Conservation (phyloP, 1,140 invertebrate genomes). For the Lanistes nyassanus region DNA sequence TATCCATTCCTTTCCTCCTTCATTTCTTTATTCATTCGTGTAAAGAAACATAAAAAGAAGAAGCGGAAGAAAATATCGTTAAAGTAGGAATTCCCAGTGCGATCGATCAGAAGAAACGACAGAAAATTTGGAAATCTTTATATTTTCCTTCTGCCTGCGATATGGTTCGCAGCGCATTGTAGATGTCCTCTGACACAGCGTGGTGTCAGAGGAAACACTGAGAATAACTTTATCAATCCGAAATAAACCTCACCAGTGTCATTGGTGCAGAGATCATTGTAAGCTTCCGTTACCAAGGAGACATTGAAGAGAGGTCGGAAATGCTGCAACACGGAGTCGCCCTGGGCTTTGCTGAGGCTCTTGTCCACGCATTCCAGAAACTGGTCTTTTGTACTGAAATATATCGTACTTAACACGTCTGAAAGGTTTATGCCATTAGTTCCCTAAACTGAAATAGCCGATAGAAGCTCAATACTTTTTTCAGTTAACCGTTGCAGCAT, state of each 20-base stretch:
- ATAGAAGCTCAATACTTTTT: neutral
- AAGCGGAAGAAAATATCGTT: too few species aligned
- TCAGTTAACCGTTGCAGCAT: neutral
- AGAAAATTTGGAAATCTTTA: too few species aligned
- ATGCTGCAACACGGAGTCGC: constrained; percentile 10
- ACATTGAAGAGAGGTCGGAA: constrained; percentile 29
- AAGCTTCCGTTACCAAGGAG: constrained; percentile 23
- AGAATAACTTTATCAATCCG: too few species aligned
- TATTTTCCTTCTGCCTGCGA: too few species aligned
- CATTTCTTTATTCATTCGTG: too few species aligned
- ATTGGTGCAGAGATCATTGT: constrained; percentile 28
- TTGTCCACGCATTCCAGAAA: constrained; percentile 29
- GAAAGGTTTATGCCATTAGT: neutral
- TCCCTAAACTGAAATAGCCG: neutral
- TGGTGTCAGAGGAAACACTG: too few species aligned
- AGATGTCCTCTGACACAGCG: too few species aligned
- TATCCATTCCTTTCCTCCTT: too few species aligned
- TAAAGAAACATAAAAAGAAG: too few species aligned
- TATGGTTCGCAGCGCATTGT: too few species aligned
- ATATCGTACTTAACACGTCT: neutral
- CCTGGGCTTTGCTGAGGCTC: constrained; percentile 17
- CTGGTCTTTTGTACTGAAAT: constrained; percentile 21
- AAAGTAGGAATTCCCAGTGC: too few species aligned
- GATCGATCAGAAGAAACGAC: too few species aligned
- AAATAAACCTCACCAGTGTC: constrained; percentile 26